A percentile compares a stretch with the other conserved stretches of the same genome.
phyloP scores from a whole-genome alignment of 2,797 vertebrate genomes.

The Alcedo atthis region DNA sequence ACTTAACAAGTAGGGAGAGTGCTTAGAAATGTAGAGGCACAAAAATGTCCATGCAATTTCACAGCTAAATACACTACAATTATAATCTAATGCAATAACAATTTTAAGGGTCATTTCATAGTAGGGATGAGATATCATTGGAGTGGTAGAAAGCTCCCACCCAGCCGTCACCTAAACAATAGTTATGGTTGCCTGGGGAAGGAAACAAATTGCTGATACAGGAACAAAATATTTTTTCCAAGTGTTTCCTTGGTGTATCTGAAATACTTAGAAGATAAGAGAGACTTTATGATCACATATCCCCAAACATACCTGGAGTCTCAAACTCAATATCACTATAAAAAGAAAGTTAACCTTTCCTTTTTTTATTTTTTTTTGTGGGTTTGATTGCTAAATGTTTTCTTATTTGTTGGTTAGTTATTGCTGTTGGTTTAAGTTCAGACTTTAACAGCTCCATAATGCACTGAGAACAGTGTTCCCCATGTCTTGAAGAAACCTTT shows the following conservation, averaged over 20 bases:
- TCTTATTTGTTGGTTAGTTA: neutral
- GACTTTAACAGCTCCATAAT: neutral
- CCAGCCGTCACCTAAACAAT: neutral
- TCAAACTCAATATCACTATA: neutral
- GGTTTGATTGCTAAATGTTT: neutral
- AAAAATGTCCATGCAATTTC: slow-evolving; percentile 48
- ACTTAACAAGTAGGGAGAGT: slow-evolving; percentile 27
- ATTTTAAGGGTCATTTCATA: slow-evolving; percentile 65
- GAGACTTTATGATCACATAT: neutral
- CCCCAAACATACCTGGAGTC: neutral
- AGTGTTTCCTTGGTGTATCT: neutral
- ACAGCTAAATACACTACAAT: slow-evolving; percentile 62
- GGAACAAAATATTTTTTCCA: neutral
- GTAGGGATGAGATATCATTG: neutral
- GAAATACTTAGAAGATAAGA: neutral
- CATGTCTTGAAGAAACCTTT: neutral
- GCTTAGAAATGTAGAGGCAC: slow-evolving; percentile 29
- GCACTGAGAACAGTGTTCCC: neutral
- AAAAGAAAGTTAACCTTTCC: neutral
- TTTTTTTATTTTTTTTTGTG: neutral
- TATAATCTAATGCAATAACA: slow-evolving; percentile 53
- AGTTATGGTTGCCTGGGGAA: neutral
- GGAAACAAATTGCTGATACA: neutral
- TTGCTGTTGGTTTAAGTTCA: neutral
- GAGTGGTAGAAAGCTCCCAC: slow-evolving; percentile 10